Conservation (phyloP, 2,113 vertebrate species). For the Thermophis baileyi region DNA sequence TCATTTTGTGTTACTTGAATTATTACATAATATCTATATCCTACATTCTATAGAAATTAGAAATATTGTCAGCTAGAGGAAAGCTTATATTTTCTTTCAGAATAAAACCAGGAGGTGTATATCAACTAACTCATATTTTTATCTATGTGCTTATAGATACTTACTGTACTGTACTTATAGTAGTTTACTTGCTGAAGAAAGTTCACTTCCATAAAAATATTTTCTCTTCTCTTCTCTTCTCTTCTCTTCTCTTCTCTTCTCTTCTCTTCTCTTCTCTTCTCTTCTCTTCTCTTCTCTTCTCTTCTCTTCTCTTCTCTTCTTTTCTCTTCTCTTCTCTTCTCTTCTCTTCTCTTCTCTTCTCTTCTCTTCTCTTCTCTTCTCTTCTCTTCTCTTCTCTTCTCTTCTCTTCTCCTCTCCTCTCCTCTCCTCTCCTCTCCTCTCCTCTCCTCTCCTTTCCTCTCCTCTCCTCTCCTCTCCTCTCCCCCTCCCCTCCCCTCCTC, state of each 20-base stretch:
- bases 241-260: too few relatives aligned
- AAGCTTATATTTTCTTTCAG: background rate
- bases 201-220: constrained; percentile 5
- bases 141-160: background rate
- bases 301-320: too few relatives aligned
- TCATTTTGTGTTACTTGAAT: background rate
- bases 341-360: too few relatives aligned
- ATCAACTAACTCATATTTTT: background rate
- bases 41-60: background rate
- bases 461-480: too few relatives aligned
- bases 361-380: background rate
- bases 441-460: too few relatives aligned
- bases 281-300: too few relatives aligned
- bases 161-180: background rate
- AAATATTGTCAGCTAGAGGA: background rate
- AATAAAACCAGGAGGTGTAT: background rate
- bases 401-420: background rate
- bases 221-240: background rate
- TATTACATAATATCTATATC: background rate
- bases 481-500: too few relatives aligned
- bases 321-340: rapidly evolving
- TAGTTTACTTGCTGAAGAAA: background rate
- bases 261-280: too few relatives aligned
- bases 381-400: background rate
- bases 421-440: too few relatives aligned